Conservation (phyloP, 2,113 vertebrate species). For the Bettongia penicillata region DNA sequence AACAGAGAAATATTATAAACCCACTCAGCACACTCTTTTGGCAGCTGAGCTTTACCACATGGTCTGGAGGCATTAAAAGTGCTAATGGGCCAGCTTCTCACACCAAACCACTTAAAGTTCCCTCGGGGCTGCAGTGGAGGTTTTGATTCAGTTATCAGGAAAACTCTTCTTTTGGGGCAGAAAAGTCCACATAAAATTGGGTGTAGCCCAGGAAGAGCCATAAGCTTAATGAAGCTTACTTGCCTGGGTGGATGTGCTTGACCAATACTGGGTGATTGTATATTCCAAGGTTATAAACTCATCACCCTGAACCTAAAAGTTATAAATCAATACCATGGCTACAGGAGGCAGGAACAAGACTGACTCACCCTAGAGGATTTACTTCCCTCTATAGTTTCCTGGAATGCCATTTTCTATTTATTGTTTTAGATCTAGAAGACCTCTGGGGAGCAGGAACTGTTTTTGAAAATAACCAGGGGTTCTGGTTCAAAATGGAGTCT, state of each 20-base stretch:
- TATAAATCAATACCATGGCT: not conserved
- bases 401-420: not conserved
- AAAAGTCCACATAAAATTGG: not conserved
- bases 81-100: constrained; percentile 18
- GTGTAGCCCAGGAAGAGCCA: not conserved
- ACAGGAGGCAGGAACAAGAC: not conserved
- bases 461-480: not conserved
- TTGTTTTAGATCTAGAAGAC: not conserved
- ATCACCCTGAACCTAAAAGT: not conserved
- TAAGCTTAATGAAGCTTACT: not conserved
- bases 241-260: not conserved
- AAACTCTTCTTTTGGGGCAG: not conserved
- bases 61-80: constrained; percentile 23
- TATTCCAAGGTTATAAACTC: not conserved
- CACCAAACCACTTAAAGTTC: not conserved
- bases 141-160: not conserved
- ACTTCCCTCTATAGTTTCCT: not conserved
- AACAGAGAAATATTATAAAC: constrained; percentile 52
- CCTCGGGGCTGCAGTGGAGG: not conserved
- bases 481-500: not conserved
- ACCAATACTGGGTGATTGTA: not conserved
- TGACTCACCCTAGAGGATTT: not conserved
- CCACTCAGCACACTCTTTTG: constrained; percentile 17
- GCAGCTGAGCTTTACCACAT: constrained; percentile 39
- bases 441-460: not conserved